phyloP scores from a whole-genome alignment of 2,113 vertebrate genomes.

The Lasiurus borealis region DNA sequence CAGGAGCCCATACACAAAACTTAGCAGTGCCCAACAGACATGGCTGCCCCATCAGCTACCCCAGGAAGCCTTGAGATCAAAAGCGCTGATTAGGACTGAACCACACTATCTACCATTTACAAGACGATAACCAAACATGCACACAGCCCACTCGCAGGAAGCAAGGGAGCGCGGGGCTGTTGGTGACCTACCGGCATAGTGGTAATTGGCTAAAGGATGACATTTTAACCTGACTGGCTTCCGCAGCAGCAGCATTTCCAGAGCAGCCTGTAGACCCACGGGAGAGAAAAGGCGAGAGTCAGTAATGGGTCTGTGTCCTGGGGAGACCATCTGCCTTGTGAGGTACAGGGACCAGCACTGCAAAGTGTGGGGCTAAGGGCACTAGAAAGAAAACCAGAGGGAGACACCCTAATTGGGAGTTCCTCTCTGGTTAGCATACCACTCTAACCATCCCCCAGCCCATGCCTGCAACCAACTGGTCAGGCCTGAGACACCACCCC shows the following conservation, averaged over 20 bases:
- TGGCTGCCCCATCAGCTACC: background rate
- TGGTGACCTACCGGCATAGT: conserved; percentile 91
- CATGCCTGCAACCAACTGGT: background rate
- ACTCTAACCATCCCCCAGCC: background rate
- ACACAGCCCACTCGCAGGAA: background rate
- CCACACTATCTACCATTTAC: no score
- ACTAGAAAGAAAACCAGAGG: background rate
- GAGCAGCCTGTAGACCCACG: conserved; percentile 85
- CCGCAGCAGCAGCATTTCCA: conserved; percentile 91
- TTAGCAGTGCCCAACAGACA: background rate
- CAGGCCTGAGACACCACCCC: background rate
- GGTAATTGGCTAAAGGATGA: conserved; percentile 91
- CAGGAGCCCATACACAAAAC: background rate
- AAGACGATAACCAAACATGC: background rate
- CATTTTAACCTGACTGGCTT: conserved; percentile 88
- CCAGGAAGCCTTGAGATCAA: background rate
- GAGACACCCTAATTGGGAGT: background rate
- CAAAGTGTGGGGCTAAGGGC: background rate
- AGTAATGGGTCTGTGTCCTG: background rate
- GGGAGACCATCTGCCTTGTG: background rate
- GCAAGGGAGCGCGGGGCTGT: background rate
- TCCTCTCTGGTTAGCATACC: background rate
- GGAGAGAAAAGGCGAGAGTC: conserved; percentile 62
- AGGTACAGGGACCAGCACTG: background rate
- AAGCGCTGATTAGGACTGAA: background rate